A percentile compares a stretch with the other conserved stretches of the same genome.
phyloP scores from a whole-genome alignment of 2,888 invertebrate species.

The Automeris io region DNA sequence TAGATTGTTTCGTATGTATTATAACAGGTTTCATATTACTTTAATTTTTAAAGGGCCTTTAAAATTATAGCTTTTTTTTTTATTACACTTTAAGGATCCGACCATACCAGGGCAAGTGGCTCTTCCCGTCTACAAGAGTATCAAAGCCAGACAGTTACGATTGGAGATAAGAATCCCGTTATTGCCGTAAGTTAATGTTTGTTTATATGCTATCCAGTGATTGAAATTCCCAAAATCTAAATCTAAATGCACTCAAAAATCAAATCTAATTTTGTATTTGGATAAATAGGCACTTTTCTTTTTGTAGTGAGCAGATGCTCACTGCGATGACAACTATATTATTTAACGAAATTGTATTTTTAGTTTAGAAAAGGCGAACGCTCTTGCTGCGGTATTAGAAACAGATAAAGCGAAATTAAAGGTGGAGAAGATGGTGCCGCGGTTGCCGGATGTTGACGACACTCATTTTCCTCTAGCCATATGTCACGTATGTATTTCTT shows the following conservation, averaged over 20 bases:
- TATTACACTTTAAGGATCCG: conserved; percentile 40
- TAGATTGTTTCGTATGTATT: too few relatives aligned
- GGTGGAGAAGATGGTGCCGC: conserved; percentile 50
- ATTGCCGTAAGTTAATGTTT: conserved; percentile 68
- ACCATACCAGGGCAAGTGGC: conserved; percentile 78
- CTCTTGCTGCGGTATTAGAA: conserved; percentile 51
- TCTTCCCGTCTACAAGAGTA: conserved; percentile 83
- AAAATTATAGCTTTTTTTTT: not conserved
- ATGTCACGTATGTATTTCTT: conserved; percentile 65
- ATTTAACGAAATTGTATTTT: too few relatives aligned
- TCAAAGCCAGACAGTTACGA: conserved; percentile 80
- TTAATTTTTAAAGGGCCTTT: not conserved
- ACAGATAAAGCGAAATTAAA: conserved; percentile 23
- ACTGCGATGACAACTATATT: too few relatives aligned
- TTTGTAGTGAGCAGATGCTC: too few relatives aligned
- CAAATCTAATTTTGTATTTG: too few relatives aligned
- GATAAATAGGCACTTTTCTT: too few relatives aligned
- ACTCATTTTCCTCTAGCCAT: conserved; percentile 73
- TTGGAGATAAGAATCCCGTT: conserved; percentile 72
- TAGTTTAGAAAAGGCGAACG: conserved; percentile 68
- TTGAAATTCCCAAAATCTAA: too few relatives aligned
- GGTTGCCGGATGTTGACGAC: conserved; percentile 78
- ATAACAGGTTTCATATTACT: not conserved
- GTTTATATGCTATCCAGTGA: too few relatives aligned
- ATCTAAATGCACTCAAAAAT: too few relatives aligned